Evolutionary conservation across 1,140 invertebrate species (phyloP), one percentile per base, ranked within the genome.

Genomic region (Lepidostoma basale): DNA sequence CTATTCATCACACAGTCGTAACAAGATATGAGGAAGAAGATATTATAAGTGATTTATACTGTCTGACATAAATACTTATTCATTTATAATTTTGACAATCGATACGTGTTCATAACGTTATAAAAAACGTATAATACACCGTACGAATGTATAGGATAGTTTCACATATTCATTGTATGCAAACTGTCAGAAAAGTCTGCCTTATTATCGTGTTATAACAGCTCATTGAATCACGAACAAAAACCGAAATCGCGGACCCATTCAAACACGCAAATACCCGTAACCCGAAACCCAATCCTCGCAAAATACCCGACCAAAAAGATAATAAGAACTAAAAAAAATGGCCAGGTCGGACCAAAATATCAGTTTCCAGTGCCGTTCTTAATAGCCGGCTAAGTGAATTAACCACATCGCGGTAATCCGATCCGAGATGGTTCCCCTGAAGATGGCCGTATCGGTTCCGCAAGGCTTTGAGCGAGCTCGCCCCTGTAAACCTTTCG

Each of bases 361-460:
- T 62, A 62, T 44, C 39, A 42, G 16, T 49, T 33, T 33, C 62
- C 36, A 20, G 16, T 44, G 47, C 54, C 39, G 9, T 26, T 30
- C 14, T 70, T 70, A 70, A 67, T 62, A 67, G 69, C 63, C 69
- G 69, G 56, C 63, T 70, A 67, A 67, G 39, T 40, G 69, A 70
- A 70, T 70, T 70, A 70, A 70, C 63, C 62, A 56, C 49, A 20
- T 60, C 45, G 47, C 26, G 20, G 67, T 45, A 68, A 68, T 22
- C 10, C 18, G 44, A 68, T 22, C 62, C 59, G 14, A n/a, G 12
- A n/a, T 22, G 40, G 42, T 42, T 44, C 22, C 26, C 3, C 39
- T 44, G 59, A 62, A 45, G 59, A 62, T 62, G 39, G 23, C n/a
- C 12, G 23, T 6, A 45, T 45, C 25, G 39, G 59, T 62, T 62